Conservation (phyloP, 2,888 invertebrate species). For the Octonoba sinensis region DNA sequence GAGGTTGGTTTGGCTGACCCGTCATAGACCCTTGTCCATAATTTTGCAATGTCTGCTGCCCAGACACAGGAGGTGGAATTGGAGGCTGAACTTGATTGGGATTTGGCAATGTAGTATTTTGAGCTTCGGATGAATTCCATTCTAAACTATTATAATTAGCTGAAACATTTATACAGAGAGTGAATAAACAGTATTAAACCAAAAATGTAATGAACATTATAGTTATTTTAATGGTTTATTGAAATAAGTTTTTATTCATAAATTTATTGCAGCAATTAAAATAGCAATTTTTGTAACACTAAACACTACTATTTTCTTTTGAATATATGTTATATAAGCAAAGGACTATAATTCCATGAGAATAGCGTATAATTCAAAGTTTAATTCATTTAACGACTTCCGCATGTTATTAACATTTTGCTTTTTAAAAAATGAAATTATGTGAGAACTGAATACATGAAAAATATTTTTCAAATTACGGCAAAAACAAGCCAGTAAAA, state of each 20-base stretch:
- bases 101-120: conserved; percentile 13
- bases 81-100: conserved; percentile 43
- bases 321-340: too few species aligned
- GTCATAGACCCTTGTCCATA: conserved; percentile 43
- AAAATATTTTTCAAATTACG: too few species aligned
- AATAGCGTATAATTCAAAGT: too few species aligned
- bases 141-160: conserved; percentile 38
- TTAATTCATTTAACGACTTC: too few species aligned
- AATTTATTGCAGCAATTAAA: not conserved
- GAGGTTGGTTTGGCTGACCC: conserved; percentile 44
- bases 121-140: conserved; percentile 42
- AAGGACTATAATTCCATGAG: too few species aligned
- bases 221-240: not conserved
- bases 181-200: not conserved
- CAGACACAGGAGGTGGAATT: conserved; percentile 36
- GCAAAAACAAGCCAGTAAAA: too few species aligned
- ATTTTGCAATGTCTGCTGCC: conserved; percentile 15
- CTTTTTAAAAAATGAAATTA: too few species aligned
- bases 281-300: not conserved
- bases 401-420: too few species aligned
- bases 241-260: not conserved
- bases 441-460: too few species aligned
- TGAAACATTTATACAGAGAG: conserved; percentile 4
- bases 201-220: not conserved
- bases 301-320: not conserved